These are phyloP conservation scores for Drosophila bocqueti DNA, from an alignment of 1,140 invertebrate species.

Conservation along the genomic window DNA sequence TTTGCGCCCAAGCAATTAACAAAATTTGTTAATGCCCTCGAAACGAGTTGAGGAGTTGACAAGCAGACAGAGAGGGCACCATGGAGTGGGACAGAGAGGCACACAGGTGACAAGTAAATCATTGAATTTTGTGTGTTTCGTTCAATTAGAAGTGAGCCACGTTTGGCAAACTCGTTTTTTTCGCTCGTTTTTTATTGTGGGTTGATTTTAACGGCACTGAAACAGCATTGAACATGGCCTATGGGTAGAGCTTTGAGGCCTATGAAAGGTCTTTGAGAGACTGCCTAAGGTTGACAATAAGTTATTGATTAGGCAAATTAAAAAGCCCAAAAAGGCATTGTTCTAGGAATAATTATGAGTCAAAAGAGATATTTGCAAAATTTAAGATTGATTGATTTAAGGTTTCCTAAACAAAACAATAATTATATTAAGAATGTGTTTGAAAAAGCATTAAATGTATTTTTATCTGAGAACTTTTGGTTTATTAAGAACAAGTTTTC, in stretches of 20 bases:
- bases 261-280: slow-evolving; percentile 13
- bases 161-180: slow-evolving; percentile 75
- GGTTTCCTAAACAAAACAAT: background rate
- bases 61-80: slow-evolving; percentile 37
- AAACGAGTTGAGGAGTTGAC: slow-evolving; percentile 24
- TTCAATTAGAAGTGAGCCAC: slow-evolving; percentile 76
- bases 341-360: background rate
- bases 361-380: too few species aligned
- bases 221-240: slow-evolving; percentile 57
- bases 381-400: slow-evolving; percentile 19
- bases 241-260: slow-evolving; percentile 27
- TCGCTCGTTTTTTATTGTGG: slow-evolving; percentile 45
- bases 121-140: slow-evolving; percentile 56
- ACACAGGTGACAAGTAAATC: slow-evolving; percentile 69
- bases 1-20: slow-evolving; percentile 50
- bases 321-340: background rate
- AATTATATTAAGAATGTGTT: background rate
- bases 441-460: background rate
- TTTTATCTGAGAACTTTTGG: background rate
- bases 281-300: background rate
- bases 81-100: background rate
- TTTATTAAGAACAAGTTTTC: background rate
- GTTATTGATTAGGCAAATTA: slow-evolving; percentile 5
- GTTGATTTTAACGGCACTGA: slow-evolving; percentile 48
- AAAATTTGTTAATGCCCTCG: slow-evolving; percentile 66